Conservation (phyloP, 2,888 invertebrate genomes). For the Patella caerulea region DNA sequence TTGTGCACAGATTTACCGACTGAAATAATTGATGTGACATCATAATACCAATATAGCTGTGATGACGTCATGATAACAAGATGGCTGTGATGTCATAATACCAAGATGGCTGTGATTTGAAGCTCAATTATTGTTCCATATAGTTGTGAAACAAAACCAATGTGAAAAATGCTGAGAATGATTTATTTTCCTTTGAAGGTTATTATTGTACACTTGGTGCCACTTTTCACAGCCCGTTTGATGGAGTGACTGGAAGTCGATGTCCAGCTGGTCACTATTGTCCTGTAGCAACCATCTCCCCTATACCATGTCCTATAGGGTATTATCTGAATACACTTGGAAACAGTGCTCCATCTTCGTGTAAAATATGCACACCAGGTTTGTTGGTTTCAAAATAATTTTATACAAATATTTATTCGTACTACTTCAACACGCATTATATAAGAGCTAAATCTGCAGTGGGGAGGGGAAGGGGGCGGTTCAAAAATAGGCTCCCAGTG, state of each 20-base stretch:
- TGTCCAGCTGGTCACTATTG: constrained; percentile 68
- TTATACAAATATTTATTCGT: too few species aligned
- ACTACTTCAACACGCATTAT: too few species aligned
- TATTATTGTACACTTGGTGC: constrained; percentile 62
- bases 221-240: constrained; percentile 52
- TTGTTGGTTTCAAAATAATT: constrained; percentile 12
- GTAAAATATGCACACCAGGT: constrained; percentile 65
- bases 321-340: constrained; percentile 60
- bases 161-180: not conserved
- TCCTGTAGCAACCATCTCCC: constrained; percentile 52
- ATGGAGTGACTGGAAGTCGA: constrained; percentile 58
- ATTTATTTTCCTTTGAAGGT: constrained; percentile 46
- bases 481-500: too few species aligned
- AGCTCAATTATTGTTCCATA: too few species aligned
- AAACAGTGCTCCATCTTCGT: constrained; percentile 48
- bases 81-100: too few species aligned
- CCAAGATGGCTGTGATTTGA: too few species aligned
- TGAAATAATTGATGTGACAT: too few species aligned
- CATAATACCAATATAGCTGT: too few species aligned
- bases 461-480: too few species aligned
- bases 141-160: not conserved
- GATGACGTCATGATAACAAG: too few species aligned
- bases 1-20: too few species aligned
- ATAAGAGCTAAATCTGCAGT: too few species aligned
- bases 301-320: constrained; percentile 61